phyloP scores from a whole-genome alignment of 2,888 invertebrate species.

The Melieria omissa region DNA sequence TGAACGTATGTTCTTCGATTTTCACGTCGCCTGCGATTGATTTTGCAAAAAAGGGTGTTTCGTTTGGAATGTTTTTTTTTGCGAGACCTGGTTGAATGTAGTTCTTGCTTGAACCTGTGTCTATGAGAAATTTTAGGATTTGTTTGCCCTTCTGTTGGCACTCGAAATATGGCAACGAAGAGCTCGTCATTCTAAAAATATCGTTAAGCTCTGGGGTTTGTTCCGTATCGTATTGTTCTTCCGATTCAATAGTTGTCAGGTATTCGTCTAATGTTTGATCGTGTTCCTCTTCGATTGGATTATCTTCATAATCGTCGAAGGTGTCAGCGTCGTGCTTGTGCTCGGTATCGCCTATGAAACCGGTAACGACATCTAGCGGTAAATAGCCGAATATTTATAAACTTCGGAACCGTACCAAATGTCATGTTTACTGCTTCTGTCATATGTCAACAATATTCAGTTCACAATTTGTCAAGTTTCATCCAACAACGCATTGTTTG shows the following conservation, averaged over 20 bases:
- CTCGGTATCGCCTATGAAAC: too few relatives aligned
- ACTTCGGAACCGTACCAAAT: too few relatives aligned
- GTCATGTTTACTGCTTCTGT: too few relatives aligned
- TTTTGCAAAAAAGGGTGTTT: neutral
- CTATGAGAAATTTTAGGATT: neutral
- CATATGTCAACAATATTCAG: too few relatives aligned
- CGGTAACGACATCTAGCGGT: too few relatives aligned
- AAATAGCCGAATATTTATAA: too few relatives aligned
- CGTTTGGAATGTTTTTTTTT: neutral
- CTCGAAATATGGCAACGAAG: conserved; percentile 19
- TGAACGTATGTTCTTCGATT: conserved; percentile 15
- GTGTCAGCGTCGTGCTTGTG: neutral
- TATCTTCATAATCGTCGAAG: conserved; percentile 18
- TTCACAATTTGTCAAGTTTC: too few relatives aligned
- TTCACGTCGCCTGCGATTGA: conserved; percentile 2
- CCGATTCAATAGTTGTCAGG: too few relatives aligned
- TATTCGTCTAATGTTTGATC: conserved; percentile 18
- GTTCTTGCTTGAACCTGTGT: neutral
- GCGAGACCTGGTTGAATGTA: neutral
- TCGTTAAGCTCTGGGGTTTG: conserved; percentile 5
- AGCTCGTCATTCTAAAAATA: conserved; percentile 24
- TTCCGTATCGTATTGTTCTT: too few relatives aligned
- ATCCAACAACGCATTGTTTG: too few relatives aligned
- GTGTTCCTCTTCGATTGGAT: conserved; percentile 3
- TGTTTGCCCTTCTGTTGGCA: conserved; percentile 25